Evolutionary conservation across 1,140 invertebrate species (phyloP), one percentile per base, ranked within the genome.

Genomic region (Pissodes strobi): DNA sequence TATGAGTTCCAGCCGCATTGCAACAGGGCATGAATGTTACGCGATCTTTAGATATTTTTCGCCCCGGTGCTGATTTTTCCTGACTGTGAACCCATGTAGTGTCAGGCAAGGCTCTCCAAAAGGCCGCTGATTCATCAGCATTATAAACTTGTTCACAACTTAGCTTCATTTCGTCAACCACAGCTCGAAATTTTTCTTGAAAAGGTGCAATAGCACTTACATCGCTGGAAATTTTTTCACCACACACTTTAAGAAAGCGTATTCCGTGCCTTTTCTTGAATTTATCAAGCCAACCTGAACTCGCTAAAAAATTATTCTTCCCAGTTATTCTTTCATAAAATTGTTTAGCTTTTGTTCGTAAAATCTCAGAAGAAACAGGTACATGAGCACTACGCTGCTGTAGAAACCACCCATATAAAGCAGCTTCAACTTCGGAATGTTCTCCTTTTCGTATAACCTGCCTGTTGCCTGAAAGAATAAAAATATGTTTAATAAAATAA

Each of bases 11-110:
- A 45, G 23, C 21, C 2, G 53, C 38, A 22, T 68, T 68, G 3
- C 17, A 18, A 34, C 53, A 57, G 37, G 17, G 10, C 22, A 41
- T 38, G 12, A 45, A 9, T 18, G 46, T 61, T 39, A 66, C 19
- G 2, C 41, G 51, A 5, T 79, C 71, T 72, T 79, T 78, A 46
- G 27, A 61, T 25, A 74, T 64, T 70, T 78, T 75, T 30, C 49
- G 39, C 55, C 71, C 69, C 64, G 68, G 68, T 48, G 65, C 68
- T 57, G 60, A 65, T 30, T 45, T 37, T 71, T 75, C 72, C 72
- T 56, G 61, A 18, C 13, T 19, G 22, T 38, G 46, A n/a, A 37
- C 67, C 12, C 22, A 53, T 18, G 58, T 63, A 75, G 73, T 74
- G 71, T 52, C 68, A 2, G 19, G 43, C 4, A 46, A 17, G 4